Percentiles rank a stretch among this genome's conserved stretches.
Evolutionary conservation across 2,888 invertebrate species (phyloP).

Genomic region (Drepanosiphum platanoidis): DNA sequence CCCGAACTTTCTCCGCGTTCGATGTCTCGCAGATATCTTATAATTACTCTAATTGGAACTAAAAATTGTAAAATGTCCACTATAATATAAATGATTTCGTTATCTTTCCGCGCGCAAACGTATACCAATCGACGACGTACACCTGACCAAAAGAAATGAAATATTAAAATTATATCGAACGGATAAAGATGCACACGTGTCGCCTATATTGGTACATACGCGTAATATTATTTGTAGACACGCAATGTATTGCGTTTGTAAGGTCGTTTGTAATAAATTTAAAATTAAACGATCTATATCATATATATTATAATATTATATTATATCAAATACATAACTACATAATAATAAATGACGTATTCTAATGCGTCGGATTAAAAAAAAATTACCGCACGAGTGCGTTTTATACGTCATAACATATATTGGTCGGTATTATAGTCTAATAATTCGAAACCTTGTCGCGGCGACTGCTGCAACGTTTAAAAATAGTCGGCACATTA

Average conservation of each 20-base stretch:
- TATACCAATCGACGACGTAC: too few species aligned
- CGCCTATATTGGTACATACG: too few species aligned
- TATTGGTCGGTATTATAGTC: background rate
- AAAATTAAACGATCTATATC: background rate
- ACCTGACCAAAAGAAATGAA: too few species aligned
- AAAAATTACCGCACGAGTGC: too few species aligned
- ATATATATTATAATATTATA: too few species aligned
- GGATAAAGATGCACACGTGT: background rate
- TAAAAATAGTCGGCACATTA: background rate
- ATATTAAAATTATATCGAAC: background rate
- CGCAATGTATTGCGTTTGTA: background rate
- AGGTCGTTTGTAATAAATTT: conserved; percentile 16
- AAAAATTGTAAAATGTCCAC: background rate
- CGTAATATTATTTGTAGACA: background rate
- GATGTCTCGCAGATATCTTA: conserved; percentile 18
- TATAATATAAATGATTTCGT: background rate
- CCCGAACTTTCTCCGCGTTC: conserved; percentile 28
- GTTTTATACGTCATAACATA: background rate
- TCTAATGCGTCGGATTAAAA: too few species aligned
- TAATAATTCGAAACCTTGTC: conserved; percentile 24
- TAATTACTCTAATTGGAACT: conserved; percentile 42
- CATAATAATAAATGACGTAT: too few species aligned
- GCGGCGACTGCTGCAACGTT: background rate
- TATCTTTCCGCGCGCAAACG: too few species aligned
- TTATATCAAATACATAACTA: too few species aligned